A percentile compares a stretch with the other conserved stretches of the same genome.
phyloP scores from a whole-genome alignment of 2,888 invertebrate species.

The Oeneis ivallda region DNA sequence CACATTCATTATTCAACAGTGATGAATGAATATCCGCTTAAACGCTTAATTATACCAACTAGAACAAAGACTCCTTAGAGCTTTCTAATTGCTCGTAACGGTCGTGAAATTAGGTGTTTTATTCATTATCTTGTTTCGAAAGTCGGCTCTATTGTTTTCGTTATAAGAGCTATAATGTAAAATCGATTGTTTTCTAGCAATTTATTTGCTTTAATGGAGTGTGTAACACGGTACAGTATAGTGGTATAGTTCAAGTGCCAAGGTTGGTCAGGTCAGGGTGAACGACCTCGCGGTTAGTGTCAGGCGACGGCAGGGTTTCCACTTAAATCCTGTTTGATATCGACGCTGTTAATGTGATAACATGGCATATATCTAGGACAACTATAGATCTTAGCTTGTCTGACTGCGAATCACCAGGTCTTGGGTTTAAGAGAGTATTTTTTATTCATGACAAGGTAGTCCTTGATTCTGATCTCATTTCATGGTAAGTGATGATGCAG shows the following conservation, averaged over 20 bases:
- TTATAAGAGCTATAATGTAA: constrained; percentile 26
- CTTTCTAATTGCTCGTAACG: constrained; percentile 68
- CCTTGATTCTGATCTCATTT: too few relatives aligned
- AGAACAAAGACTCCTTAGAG: constrained; percentile 63
- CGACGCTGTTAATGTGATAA: too few relatives aligned
- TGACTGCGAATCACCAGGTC: too few relatives aligned
- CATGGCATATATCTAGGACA: too few relatives aligned
- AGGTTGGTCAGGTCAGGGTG: constrained; percentile 71
- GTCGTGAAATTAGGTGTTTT: constrained; percentile 51
- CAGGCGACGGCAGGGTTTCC: constrained; percentile 20
- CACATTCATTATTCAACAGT: constrained; percentile 17
- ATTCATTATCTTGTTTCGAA: constrained; percentile 7
- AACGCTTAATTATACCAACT: constrained; percentile 35
- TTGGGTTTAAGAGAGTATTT: too few relatives aligned
- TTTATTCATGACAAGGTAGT: too few relatives aligned
- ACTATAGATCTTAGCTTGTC: too few relatives aligned
- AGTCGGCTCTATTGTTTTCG: constrained; percentile 9
- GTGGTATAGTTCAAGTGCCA: constrained; percentile 56
- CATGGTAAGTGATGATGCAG: too few relatives aligned
- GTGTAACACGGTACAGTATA: constrained; percentile 49
- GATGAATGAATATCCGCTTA: constrained; percentile 28
- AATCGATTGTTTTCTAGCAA: constrained; percentile 46
- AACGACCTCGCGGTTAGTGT: constrained; percentile 53
- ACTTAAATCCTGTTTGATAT: background rate
- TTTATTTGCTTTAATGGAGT: constrained; percentile 64